Evolutionary conservation across 2,797 vertebrate species (phyloP).

Genomic region (Danio kyathit): DNA sequence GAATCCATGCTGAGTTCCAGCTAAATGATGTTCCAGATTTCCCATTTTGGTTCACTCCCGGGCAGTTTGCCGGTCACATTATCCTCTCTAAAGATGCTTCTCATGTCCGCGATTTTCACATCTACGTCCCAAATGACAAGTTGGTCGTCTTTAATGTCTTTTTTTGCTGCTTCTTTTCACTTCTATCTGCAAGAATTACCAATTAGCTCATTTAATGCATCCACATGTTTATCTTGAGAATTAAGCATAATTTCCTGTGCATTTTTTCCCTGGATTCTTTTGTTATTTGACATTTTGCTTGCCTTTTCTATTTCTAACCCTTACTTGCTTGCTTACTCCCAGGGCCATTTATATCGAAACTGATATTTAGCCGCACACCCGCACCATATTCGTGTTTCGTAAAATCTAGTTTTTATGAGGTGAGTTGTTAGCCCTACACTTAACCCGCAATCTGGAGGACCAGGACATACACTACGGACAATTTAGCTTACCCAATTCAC

Average conservation of each 20-base stretch:
- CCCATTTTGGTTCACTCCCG: slow-evolving; percentile 98
- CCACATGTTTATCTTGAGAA: background rate
- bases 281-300: no score
- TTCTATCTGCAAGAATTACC: background rate
- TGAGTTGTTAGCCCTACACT: no score
- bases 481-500: no score
- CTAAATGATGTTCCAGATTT: slow-evolving; percentile 94
- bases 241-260: background rate
- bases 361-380: no score
- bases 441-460: no score
- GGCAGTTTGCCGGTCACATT: slow-evolving; percentile 93
- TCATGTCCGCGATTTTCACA: slow-evolving; percentile 90
- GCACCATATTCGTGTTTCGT: no score
- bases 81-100: slow-evolving; percentile 91
- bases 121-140: slow-evolving; percentile 94
- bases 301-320: no score
- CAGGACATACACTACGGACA: no score
- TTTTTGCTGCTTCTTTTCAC: background rate
- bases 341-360: no score
- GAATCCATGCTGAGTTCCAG: slow-evolving; percentile 98
- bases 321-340: no score
- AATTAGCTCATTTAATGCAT: no score
- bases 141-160: slow-evolving; percentile 57
- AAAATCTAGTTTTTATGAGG: no score
- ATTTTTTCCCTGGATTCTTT: background rate